These are phyloP conservation scores for Laodelphax striatellus DNA, from an alignment of 1,140 invertebrate species.

Conservation along the genomic window DNA sequence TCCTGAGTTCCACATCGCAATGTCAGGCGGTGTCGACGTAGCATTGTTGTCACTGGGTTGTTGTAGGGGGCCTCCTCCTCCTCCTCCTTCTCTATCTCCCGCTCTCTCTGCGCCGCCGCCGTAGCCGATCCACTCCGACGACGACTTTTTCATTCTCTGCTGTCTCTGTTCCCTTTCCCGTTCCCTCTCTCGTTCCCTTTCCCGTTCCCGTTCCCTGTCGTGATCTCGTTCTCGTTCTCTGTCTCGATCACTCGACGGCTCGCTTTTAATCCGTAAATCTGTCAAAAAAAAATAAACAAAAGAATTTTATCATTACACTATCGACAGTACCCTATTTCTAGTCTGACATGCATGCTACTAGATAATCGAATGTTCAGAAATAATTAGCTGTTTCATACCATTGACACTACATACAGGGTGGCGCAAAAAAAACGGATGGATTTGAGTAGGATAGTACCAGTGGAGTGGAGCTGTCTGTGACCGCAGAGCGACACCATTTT, in stretches of 20 bases:
- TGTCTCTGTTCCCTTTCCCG: slow-evolving; percentile 2
- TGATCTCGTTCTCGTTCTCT: not conserved
- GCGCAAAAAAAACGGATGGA: too few species aligned
- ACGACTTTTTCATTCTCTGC: slow-evolving; percentile 4
- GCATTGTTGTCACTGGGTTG: not conserved
- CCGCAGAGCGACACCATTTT: too few species aligned
- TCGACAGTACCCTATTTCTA: too few species aligned
- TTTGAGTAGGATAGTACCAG: too few species aligned
- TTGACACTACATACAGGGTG: too few species aligned
- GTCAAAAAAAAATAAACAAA: slow-evolving; percentile 11
- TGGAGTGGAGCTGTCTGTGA: too few species aligned
- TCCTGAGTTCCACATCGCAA: slow-evolving; percentile 19
- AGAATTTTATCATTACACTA: too few species aligned
- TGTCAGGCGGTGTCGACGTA: not conserved
- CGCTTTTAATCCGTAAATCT: slow-evolving; percentile 52
- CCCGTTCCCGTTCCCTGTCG: slow-evolving; percentile 29
- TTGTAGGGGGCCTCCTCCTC: slow-evolving; percentile 10
- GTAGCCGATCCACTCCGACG: slow-evolving; percentile 20
- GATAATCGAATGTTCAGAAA: too few species aligned
- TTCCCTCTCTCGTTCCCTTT: slow-evolving; percentile 30
- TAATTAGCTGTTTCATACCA: too few species aligned
- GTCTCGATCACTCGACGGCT: slow-evolving; percentile 27
- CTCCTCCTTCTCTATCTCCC: slow-evolving; percentile 28
- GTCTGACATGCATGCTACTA: too few species aligned
- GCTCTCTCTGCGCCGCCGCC: slow-evolving; percentile 27